Conservation (phyloP, 2,797 vertebrate species). For the Carcharodon carcharias region DNA sequence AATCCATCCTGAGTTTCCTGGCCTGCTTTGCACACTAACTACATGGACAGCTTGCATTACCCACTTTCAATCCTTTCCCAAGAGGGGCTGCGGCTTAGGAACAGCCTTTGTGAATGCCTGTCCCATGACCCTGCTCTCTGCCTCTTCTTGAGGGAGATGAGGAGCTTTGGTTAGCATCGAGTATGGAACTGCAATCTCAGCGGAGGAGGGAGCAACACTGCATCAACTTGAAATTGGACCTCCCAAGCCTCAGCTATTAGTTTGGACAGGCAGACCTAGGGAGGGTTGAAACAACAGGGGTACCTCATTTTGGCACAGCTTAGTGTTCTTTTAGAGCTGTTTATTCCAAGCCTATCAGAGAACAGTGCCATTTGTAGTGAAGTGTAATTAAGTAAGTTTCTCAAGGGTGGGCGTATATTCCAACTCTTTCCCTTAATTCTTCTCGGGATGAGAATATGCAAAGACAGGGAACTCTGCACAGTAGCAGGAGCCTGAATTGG, state of each 20-base stretch:
- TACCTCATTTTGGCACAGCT: neutral
- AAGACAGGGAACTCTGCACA: neutral
- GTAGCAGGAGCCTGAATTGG: neutral
- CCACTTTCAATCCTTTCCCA: neutral
- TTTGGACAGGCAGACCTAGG: neutral
- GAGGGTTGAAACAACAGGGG: neutral
- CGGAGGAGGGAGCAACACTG: neutral
- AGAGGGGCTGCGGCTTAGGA: neutral
- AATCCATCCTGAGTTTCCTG: neutral
- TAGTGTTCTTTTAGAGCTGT: neutral
- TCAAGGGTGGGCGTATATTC: neutral
- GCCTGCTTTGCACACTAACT: neutral
- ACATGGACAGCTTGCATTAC: neutral
- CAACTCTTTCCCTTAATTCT: neutral
- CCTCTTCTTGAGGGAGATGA: neutral
- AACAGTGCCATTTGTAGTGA: neutral
- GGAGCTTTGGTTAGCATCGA: too few relatives aligned
- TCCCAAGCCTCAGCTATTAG: neutral
- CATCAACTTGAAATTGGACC: neutral
- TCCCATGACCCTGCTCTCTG: neutral
- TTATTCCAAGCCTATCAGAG: neutral
- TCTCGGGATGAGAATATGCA: neutral
- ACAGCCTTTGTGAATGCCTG: neutral
- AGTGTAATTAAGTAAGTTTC: neutral
- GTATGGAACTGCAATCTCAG: neutral